These are phyloP conservation scores for Promerops cafer DNA, from an alignment of 2,113 vertebrate species.

Conservation along the genomic window DNA sequence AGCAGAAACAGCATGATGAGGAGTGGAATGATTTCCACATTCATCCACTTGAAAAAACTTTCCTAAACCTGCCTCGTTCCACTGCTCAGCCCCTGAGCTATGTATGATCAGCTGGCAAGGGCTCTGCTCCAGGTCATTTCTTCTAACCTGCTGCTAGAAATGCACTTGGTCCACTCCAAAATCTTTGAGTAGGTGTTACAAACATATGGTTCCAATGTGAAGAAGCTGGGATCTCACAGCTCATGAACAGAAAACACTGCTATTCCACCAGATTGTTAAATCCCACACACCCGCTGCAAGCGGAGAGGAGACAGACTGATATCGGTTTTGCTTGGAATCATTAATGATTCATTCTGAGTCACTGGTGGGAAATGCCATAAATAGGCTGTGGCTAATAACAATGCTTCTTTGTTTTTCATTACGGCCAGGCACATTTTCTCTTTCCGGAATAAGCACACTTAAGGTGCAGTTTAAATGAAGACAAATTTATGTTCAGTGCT, in stretches of 20 bases:
- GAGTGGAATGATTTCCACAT: neutral
- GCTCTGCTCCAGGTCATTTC: neutral
- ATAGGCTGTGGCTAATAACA: constrained; percentile 42
- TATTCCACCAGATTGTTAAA: neutral
- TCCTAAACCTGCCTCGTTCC: neutral
- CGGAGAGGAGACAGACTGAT: constrained; percentile 22
- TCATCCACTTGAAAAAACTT: neutral
- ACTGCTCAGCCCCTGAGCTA: neutral
- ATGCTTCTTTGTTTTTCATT: constrained; percentile 20
- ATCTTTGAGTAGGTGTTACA: neutral
- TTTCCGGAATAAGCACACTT: neutral
- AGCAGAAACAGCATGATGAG: neutral
- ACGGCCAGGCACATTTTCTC: neutral
- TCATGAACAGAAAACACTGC: neutral
- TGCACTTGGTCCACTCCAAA: neutral
- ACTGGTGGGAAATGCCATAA: constrained; percentile 40
- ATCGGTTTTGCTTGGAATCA: neutral
- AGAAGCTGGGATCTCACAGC: neutral
- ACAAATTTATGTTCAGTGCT: neutral
- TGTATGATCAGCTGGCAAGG: neutral
- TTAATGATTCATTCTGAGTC: constrained; percentile 64
- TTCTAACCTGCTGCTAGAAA: neutral
- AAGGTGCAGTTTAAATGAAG: neutral
- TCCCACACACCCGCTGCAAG: constrained; percentile 17
- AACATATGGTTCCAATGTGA: neutral